Evolutionary conservation across 2,113 vertebrate genomes (phyloP), one percentile per base, ranked within the genome.

Genomic region (Circaetus gallicus): DNA sequence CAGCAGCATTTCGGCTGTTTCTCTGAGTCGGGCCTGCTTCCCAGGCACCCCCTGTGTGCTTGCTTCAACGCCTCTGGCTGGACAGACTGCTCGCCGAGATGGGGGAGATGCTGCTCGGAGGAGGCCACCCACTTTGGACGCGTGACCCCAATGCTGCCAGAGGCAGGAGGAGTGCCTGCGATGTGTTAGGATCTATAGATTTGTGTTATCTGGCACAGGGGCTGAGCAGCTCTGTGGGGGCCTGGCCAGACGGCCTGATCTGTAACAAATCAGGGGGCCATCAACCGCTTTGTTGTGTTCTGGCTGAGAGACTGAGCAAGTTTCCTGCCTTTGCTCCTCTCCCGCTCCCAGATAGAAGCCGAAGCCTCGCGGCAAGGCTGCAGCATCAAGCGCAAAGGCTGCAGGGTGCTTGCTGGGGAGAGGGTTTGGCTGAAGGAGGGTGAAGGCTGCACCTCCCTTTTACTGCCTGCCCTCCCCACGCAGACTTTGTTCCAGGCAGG

Each of bases 1-100:
- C 58, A 58, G 61, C 55, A 82, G 71, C 3, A 1, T 52, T 52
- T 62, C 0, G 0, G 31, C 43, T 50, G 31, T 45, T 71, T 63
- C 31, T 19, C 40, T 3, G 3, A 18, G 34, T 8, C 2, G 2
- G 34, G n/a, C 49, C 63, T 80, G 49, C 42, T 61, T 92, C 89
- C 94, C 62, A 56, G 26, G 7, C 20, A 28, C 36, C 34, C 34
- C 9, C 17, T 1, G 6, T 2, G 29, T 6, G 38, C 66, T 31
- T 14, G 25, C 28, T 13, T 47, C 5, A 36, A 32, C 7, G 4
- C 18, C 72, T 69, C 34, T 16, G 69, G 19, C 45, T 15, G 71
- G 17, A 32, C 18, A 0, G 0, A 15, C 5, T 15, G 5, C 69
- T 65, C 0, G 0, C 17, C 0, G 1, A 42, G 71, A 31, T 7